Evolutionary conservation across 2,797 vertebrate genomes (phyloP).

Genomic region (Sphenopsis melanotis): DNA sequence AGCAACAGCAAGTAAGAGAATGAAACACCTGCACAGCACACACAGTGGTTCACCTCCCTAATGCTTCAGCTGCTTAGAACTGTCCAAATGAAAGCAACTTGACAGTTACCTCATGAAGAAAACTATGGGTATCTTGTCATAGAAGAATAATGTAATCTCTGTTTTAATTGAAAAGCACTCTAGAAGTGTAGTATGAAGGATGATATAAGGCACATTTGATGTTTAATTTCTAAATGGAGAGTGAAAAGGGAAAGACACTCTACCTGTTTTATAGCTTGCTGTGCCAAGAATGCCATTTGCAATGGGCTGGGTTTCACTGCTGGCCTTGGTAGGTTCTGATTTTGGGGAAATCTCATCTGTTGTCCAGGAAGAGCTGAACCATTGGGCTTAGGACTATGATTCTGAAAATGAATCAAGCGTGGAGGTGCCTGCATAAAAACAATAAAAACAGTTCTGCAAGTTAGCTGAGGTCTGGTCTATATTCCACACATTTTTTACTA

Average conservation of each 20-base stretch:
- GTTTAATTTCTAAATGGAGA: background rate
- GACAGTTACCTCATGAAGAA: background rate
- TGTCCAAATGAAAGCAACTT: background rate
- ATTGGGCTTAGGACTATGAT: constrained; percentile 72
- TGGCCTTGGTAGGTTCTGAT: constrained; percentile 70
- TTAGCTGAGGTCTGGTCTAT: background rate
- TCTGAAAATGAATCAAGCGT: constrained; percentile 78
- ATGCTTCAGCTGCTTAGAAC: background rate
- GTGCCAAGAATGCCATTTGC: constrained; percentile 78
- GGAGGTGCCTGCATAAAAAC: constrained; percentile 72
- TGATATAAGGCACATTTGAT: background rate
- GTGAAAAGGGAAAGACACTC: background rate
- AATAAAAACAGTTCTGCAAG: background rate
- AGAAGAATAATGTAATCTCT: background rate
- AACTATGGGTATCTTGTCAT: background rate
- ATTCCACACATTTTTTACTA: background rate
- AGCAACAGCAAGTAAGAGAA: background rate
- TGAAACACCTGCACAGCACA: background rate
- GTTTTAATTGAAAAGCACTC: background rate
- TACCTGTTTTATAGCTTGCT: constrained; percentile 82
- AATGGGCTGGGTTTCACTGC: constrained; percentile 70
- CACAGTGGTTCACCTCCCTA: background rate
- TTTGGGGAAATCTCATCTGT: constrained; percentile 72
- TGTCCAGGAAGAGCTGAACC: constrained; percentile 72
- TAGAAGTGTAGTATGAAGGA: background rate